Evolutionary conservation across 1,140 invertebrate species (phyloP).

Genomic region (Calliphora vicina): DNA sequence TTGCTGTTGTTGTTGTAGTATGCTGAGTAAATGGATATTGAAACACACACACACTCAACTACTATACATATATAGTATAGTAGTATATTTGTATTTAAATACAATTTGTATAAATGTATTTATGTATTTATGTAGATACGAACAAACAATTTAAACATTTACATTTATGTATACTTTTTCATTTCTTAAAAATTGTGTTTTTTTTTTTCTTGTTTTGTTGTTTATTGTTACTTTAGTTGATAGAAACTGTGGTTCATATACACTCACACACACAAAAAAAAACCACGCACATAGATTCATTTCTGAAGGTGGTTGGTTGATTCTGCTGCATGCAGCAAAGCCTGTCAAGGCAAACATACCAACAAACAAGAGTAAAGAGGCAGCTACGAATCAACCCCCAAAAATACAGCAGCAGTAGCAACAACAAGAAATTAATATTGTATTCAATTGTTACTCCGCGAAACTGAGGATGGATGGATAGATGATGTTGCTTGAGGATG

Average conservation of each 20-base stretch:
- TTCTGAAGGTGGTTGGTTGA: constrained; percentile 19
- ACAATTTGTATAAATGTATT: background rate
- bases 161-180: background rate
- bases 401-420: background rate
- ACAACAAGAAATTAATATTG: background rate
- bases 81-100: background rate
- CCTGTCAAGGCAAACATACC: background rate
- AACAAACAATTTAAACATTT: too few species aligned
- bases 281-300: background rate
- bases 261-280: background rate
- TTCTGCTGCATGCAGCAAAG: background rate
- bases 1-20: background rate
- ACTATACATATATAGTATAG: background rate
- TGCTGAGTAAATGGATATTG: too few species aligned
- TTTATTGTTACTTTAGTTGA: background rate
- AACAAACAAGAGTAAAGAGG: background rate
- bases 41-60: background rate
- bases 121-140: too few species aligned
- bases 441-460: background rate
- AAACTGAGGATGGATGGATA: background rate
- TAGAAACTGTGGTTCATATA: background rate
- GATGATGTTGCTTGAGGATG: background rate
- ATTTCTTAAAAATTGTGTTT: background rate
- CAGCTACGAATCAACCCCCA: background rate
- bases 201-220: background rate